Base-by-base conservation (phyloP, 2,888 invertebrate genomes). In the Drosophila imparisetae region DNA sequence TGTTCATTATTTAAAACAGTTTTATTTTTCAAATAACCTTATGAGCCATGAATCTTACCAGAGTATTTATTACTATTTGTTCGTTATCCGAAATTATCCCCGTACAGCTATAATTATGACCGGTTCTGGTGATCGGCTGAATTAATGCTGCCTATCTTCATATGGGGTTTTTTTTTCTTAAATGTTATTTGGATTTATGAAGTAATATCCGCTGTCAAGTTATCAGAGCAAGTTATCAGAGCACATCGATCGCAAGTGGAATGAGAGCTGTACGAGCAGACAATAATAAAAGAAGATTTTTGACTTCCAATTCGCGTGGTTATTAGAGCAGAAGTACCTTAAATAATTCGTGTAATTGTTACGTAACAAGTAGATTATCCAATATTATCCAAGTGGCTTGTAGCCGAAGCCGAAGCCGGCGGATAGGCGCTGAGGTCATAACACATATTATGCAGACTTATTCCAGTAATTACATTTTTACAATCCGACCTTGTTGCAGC, bases 181-280 rank as follows among this genome's bases (percentile, higher is more conserved):
- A 24, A 8, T 45, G 2, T 8, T 21, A 52, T 55, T 24, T 38
- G 24, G 34, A 54, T 27, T 54, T 38, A n/a, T 38, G 54, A 38
- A 27, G 38, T 38, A 27, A 27, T 38, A 54, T 27, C 18, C n/a
- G 38, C 15, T 54, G 24, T 18, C 15, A 13, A 27, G 18, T 24
- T 18, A 29, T 29, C 29, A 29, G 29, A 29, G 29, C 29, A n/a
- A 45, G 8, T 45, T 3, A 55, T 27, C 27, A 27, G 54, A 55
- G 54, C 54, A 55, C 38, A 38, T 38, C 55, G 55, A n/a, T n/a
- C 38, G 54, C 54, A 55, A 54, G 32, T 32, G n/a, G n/a, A n/a
- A 21, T 52, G 3, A 21, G 13, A 52, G 10, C 18, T 18, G 1
- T 34, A 18, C 15, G 34, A 54, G 36, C 36, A 36, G n/a, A 38